Conservation (phyloP, 2,797 vertebrate species). For the Loris lydekkerianus region DNA sequence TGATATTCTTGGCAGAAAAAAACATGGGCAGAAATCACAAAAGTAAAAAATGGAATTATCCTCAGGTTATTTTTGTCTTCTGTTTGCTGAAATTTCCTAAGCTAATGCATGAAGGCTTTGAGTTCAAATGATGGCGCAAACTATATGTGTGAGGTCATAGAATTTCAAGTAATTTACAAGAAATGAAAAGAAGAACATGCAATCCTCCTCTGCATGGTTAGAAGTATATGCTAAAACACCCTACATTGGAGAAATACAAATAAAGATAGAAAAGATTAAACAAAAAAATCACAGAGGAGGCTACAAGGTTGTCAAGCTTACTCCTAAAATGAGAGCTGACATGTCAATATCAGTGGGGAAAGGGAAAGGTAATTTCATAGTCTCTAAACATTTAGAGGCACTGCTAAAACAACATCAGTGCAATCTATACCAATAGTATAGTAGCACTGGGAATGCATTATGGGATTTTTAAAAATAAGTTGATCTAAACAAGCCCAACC, state of each 20-base stretch:
- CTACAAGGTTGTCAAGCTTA: neutral
- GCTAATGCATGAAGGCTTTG: neutral
- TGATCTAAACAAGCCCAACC: slow-evolving; percentile 43
- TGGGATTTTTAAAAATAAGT: neutral
- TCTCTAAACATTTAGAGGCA: slow-evolving; percentile 22
- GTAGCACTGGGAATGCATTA: neutral
- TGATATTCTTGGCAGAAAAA: neutral
- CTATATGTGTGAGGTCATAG: neutral
- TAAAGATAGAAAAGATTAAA: neutral
- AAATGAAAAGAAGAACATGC: neutral
- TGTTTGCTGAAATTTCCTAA: slow-evolving; percentile 10
- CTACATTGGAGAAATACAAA: neutral
- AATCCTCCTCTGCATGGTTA: neutral
- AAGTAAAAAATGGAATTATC: neutral
- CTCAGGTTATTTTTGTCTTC: neutral
- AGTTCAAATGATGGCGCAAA: neutral
- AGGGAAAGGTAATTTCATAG: slow-evolving; percentile 44
- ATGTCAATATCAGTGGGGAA: neutral
- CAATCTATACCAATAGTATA: neutral
- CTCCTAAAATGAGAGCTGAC: slow-evolving; percentile 42
- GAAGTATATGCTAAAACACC: neutral
- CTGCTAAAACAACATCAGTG: slow-evolving; percentile 33
- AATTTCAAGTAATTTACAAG: neutral
- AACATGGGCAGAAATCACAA: neutral
- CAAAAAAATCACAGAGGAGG: neutral